phyloP scores from a whole-genome alignment of 2,797 vertebrate genomes.

The Xiphorhynchus erythropygius region DNA sequence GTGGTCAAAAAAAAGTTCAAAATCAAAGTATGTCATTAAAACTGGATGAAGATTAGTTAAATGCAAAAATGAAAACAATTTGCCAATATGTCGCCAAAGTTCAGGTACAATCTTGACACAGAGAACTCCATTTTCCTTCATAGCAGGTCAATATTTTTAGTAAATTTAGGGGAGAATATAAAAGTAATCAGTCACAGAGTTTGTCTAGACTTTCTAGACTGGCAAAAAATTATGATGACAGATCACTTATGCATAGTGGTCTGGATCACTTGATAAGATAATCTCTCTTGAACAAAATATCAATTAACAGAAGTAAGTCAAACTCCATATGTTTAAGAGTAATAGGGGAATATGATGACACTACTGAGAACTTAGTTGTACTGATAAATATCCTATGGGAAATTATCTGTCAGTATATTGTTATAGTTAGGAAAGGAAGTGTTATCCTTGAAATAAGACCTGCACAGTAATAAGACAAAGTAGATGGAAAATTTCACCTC shows the following conservation, averaged over 20 bases:
- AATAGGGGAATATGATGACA: not conserved
- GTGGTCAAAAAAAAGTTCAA: not conserved
- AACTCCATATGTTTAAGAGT: not conserved
- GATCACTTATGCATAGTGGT: not conserved
- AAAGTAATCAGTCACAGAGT: not conserved
- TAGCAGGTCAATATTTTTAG: not conserved
- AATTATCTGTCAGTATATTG: not conserved
- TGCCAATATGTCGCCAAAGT: not conserved
- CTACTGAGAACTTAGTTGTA: not conserved
- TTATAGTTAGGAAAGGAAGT: not conserved
- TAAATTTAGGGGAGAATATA: not conserved
- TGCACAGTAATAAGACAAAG: not conserved
- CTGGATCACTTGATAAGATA: not conserved
- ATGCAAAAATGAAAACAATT: not conserved
- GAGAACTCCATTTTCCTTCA: not conserved
- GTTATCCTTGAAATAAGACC: not conserved
- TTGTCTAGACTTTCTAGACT: not conserved
- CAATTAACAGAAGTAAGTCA: not conserved
- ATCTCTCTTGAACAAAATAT: not conserved
- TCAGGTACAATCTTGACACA: not conserved
- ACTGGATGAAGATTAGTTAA: not conserved
- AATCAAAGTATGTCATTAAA: not conserved
- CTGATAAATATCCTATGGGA: not conserved
- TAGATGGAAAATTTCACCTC: not conserved
- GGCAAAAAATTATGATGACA: not conserved